These are phyloP conservation scores for Chrysogorgia sp. DNA, from an alignment of 92 coral and sea anemone genomes.

Conservation along the genomic window DNA sequence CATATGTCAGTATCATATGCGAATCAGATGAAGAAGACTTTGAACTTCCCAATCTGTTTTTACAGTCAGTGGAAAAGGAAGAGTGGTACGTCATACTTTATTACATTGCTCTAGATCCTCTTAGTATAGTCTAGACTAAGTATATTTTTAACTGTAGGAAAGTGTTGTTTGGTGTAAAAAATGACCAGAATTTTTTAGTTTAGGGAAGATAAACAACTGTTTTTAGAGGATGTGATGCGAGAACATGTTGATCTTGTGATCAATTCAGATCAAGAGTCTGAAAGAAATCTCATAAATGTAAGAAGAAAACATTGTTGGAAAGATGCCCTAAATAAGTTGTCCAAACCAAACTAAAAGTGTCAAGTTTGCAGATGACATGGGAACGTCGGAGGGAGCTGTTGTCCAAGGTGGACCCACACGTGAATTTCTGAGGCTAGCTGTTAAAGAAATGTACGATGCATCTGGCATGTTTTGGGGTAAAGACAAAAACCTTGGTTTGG, in stretches of 20 bases:
- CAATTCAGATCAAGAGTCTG: neutral
- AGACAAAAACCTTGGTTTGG: constrained; percentile 7
- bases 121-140: neutral
- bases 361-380: constrained; percentile 13
- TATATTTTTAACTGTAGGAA: neutral
- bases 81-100: neutral
- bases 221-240: neutral
- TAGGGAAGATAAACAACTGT: constrained; percentile 5
- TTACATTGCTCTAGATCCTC: neutral
- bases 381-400: constrained; percentile 7
- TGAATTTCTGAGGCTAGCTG: constrained; percentile 5
- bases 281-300: neutral
- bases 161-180: neutral
- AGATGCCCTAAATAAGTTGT: constrained; percentile 6
- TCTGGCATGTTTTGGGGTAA: constrained; percentile 10
- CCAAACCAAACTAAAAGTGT: neutral
- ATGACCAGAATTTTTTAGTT: neutral
- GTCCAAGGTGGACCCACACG: constrained; percentile 16
- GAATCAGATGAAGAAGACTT: constrained; percentile 11
- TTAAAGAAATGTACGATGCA: constrained; percentile 4
- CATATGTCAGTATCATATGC: constrained; percentile 18
- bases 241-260: neutral
- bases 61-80: neutral
- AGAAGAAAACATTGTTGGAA: constrained; percentile 16
- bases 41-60: constrained; percentile 8